Evolutionary conservation across 1,140 invertebrate species (phyloP), one percentile per base, ranked within the genome.

Genomic region (Gonatopus flavifemur): DNA sequence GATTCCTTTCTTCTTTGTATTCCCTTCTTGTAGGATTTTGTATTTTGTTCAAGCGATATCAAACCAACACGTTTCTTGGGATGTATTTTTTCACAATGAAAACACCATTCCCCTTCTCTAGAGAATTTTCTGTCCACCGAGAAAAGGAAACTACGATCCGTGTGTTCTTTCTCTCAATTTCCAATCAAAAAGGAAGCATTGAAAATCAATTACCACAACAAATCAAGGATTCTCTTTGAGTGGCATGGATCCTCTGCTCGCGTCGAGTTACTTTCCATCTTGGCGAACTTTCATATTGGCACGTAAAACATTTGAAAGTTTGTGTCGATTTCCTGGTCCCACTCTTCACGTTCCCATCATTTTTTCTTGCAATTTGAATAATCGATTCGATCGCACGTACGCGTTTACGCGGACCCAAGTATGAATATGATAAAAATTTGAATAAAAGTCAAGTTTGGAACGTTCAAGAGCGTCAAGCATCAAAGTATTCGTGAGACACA

Each of bases 201-300:
- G 42, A 31, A 42, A 40, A 32, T 32, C 55, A 33, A 49, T 60
- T 52, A 52, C 64, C 54, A 12, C 57, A 54, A 20, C 57, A 58
- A 0, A 13, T n/a, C 2, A 8, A 22, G 22, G 8, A 15, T 10
- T 12, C 39, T 51, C 8, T 39, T 15, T 0, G 33, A 13, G 6
- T 10, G n/a, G n/a, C n/a, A 13, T 67, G 64, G 8, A 67, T 63
- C 13, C 64, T 51, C 2, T 37, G 1, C 7, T 38, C 35, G 39
- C 65, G 64, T 6, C 64, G 46, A 0, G 4, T 12, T 2, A 65
- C 38, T n/a, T 67, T 67, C n/a, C 31, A 65, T 1, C 19, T 16
- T 9, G 62, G 32, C 2, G 24, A 30, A 12, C 57, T 67, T 1
- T 12, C 1, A 38, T 63, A 63, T 12, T 42, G 22, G 24, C 64